Conservation (phyloP, 2,113 vertebrate species). For the Camelus dromedarius region DNA sequence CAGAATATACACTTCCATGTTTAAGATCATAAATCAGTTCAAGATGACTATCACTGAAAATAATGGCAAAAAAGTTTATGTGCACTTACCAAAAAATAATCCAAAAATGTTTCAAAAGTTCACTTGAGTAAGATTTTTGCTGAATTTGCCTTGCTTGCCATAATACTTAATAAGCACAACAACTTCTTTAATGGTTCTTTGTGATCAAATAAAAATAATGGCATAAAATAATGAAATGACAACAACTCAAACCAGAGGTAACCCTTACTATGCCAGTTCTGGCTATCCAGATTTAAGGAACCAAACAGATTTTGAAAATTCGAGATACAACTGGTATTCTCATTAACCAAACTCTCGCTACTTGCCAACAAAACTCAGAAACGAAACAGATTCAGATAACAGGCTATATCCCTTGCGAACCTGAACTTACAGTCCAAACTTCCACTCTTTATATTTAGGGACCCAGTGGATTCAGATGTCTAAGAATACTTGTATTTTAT, state of each 20-base stretch:
- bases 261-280: neutral
- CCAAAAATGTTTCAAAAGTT: slow-evolving; percentile 51
- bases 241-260: slow-evolving; percentile 23
- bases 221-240: slow-evolving; percentile 47
- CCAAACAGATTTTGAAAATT: slow-evolving; percentile 48
- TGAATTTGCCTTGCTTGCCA: slow-evolving; percentile 11
- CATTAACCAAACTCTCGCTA: slow-evolving; percentile 22
- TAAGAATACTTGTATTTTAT: neutral
- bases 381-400: neutral
- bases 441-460: neutral
- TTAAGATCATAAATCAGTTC: slow-evolving; percentile 38
- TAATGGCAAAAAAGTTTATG: neutral
- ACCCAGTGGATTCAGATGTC: neutral
- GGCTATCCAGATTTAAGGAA: slow-evolving; percentile 37
- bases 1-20: neutral
- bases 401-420: neutral
- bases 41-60: slow-evolving; percentile 17
- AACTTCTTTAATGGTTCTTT: neutral
- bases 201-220: slow-evolving; percentile 50
- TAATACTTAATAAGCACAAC: slow-evolving; percentile 19
- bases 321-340: neutral
- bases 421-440: neutral
- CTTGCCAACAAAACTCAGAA: slow-evolving; percentile 23
- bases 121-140: neutral
- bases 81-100: slow-evolving; percentile 7